phyloP scores from a whole-genome alignment of 2,888 invertebrate species.

The Synanthedon andrenaeformis region DNA sequence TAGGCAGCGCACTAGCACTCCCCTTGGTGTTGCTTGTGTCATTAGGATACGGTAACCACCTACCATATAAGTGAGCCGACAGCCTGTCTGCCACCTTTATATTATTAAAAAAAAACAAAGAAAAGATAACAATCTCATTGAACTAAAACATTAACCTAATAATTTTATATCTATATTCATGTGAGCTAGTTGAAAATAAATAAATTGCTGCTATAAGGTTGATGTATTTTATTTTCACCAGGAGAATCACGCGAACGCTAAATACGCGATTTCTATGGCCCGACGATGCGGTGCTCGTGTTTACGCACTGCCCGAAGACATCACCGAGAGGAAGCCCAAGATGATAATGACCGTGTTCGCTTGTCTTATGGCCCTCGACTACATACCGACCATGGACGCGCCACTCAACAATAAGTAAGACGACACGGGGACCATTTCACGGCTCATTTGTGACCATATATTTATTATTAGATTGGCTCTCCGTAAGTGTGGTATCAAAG shows the following conservation, averaged over 20 bases:
- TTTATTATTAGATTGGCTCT: neutral
- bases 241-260: conserved; percentile 97
- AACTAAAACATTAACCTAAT: too few species aligned
- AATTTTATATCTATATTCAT: too few species aligned
- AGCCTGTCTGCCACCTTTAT: too few species aligned
- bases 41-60: too few species aligned
- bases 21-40: too few species aligned
- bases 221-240: conserved; percentile 33
- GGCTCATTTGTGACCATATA: too few species aligned
- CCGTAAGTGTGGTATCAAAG: neutral
- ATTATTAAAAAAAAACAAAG: too few species aligned
- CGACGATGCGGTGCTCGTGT: conserved; percentile 97
- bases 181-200: too few species aligned
- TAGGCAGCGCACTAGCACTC: too few species aligned
- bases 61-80: too few species aligned
- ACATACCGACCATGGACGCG: conserved; percentile 88
- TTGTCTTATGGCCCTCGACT: conserved; percentile 97
- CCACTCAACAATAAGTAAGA: conserved; percentile 41
- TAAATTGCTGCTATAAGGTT: too few species aligned
- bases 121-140: too few species aligned
- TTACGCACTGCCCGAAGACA: conserved; percentile 98
- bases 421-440: neutral
- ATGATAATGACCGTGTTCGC: conserved; percentile 99
- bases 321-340: conserved; percentile 97
- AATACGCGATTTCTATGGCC: conserved; percentile 98